A percentile compares a stretch with the other conserved stretches of the same genome.
phyloP scores from a whole-genome alignment of 2,888 invertebrate species.

The Spisula subtruncata region DNA sequence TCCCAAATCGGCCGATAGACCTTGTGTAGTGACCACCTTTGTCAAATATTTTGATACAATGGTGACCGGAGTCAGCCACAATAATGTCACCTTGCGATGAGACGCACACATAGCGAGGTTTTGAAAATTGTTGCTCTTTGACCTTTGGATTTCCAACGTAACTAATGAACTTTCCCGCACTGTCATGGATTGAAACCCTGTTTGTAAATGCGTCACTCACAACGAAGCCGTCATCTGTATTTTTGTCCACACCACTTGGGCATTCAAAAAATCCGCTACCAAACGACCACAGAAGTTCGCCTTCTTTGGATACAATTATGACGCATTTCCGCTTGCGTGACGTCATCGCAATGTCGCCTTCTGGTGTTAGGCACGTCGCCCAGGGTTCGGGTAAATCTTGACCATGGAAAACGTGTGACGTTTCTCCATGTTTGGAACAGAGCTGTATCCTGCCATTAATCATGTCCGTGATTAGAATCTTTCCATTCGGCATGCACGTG shows the following conservation, averaged over 20 bases:
- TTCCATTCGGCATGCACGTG: slow-evolving; percentile 67
- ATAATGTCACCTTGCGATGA: slow-evolving; percentile 87
- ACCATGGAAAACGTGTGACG: slow-evolving; percentile 68
- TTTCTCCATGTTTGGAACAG: slow-evolving; percentile 75
- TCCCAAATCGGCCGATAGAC: slow-evolving; percentile 88
- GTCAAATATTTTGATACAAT: slow-evolving; percentile 88
- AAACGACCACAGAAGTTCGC: slow-evolving; percentile 73
- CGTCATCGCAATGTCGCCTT: slow-evolving; percentile 78
- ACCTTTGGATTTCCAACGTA: slow-evolving; percentile 84
- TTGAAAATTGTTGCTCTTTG: slow-evolving; percentile 87
- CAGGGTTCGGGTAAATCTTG: slow-evolving; percentile 78
- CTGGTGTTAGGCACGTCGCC: slow-evolving; percentile 71
- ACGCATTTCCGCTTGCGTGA: slow-evolving; percentile 77
- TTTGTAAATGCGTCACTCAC: slow-evolving; percentile 88
- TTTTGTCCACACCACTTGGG: slow-evolving; percentile 81
- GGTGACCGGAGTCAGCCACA: slow-evolving; percentile 89
- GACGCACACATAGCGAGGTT: slow-evolving; percentile 88
- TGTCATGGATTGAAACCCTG: slow-evolving; percentile 86
- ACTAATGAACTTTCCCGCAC: slow-evolving; percentile 84
- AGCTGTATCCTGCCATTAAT: slow-evolving; percentile 78
- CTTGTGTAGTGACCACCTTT: slow-evolving; percentile 87
- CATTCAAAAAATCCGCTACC: slow-evolving; percentile 76
- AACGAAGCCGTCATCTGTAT: slow-evolving; percentile 85
- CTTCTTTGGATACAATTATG: slow-evolving; percentile 71
- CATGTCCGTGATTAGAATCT: slow-evolving; percentile 81